Evolutionary conservation across 2,797 vertebrate genomes (phyloP), one percentile per base, ranked within the genome.

Genomic region (Acanthis flammea): DNA sequence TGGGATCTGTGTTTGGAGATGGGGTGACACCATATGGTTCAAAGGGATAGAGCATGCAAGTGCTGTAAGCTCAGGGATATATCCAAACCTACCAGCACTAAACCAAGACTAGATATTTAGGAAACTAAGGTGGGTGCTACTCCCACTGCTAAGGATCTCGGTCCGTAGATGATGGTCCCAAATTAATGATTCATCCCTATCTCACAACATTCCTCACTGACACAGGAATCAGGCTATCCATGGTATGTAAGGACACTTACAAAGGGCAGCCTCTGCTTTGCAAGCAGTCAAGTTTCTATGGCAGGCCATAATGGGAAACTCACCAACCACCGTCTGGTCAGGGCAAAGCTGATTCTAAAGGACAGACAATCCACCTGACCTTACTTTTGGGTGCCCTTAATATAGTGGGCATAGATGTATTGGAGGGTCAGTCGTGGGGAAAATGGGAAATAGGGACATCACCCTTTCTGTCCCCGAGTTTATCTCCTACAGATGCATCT

Each of bases 311-410:
- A 77, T 37, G 41, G 76, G 68, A 90, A 77, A 83, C 66, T 45
- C 77, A 86, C 61, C 72, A 48, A 50, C 25, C 53, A 45, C 70
- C 21, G 53, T 19, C 37, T 61, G 66, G 45, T 65, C 66, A 88
- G 83, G 68, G 42, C 47, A 79, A 79, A 94, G 66, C n/a, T 62
- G 44, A 51, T 89, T 78, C 74, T 81, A 61, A 72, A 10, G 41
- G 61, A 71, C 25, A 86, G 60, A 51, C 31, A 71, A 37, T 77
- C 57, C 4, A 19, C 42, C 57, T 51, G 70, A 67, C 39, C 42
- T 93, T 45, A 65, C 54, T 65, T 86, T 67, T n/a, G 41, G 44
- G 33, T 77, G 41, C 35, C 50, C 2, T 0, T 75, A 88, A 71
- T 66, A 53, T 50, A 31, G 24, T 73, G 30, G 47, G 27, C 66